Base-by-base conservation (phyloP, 1,140 invertebrate species). In the Drosophila repleta region DNA sequence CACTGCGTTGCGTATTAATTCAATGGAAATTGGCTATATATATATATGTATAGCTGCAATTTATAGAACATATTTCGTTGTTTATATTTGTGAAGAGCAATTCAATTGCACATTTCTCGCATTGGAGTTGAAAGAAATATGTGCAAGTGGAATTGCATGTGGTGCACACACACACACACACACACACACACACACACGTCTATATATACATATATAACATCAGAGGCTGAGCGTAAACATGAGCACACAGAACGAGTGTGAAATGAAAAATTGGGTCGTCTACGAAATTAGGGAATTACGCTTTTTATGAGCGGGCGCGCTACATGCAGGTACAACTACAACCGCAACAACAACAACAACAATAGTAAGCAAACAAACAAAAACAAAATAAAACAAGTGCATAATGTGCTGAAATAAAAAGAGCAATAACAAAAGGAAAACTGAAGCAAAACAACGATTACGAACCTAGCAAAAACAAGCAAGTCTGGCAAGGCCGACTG, bases 81-180 rank as follows among this genome's bases (percentile, higher is more conserved):
- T 58, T 71, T 71, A 65, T 37, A 61, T 55, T 55, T 35, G 17
- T 43, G 46, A 46, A 43, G 39, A 15, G 39, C 24, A 18, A 32
- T 56, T 35, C 35, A 26, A 65, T 57, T 57, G 56, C 45, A 51
- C 52, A 21, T 55, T 52, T 32, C 15, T 37, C 56, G 46, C 62
- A 68, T 51, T 35, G 48, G 58, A 78, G 74, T 75, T 85, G 77
- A 80, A 65, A 76, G 77, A 85, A 71, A 85, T 80, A 85, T 85
- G 49, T 41, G 57, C 45, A 35, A 11, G 32, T 56, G 65, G 62
- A 60, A 57, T 73, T 51, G 78, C 69, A 15, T 57, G 65, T 43
- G n/a, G n/a, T 37, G 5, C 29, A 35, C 51, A 35, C 7, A 17
- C 2, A 2, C 17, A 37, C 7, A 15, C 29, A 35, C 29, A 35